These are phyloP conservation scores for Thaleichthys pacificus DNA, from an alignment of 2,797 vertebrate species.

Conservation along the genomic window DNA sequence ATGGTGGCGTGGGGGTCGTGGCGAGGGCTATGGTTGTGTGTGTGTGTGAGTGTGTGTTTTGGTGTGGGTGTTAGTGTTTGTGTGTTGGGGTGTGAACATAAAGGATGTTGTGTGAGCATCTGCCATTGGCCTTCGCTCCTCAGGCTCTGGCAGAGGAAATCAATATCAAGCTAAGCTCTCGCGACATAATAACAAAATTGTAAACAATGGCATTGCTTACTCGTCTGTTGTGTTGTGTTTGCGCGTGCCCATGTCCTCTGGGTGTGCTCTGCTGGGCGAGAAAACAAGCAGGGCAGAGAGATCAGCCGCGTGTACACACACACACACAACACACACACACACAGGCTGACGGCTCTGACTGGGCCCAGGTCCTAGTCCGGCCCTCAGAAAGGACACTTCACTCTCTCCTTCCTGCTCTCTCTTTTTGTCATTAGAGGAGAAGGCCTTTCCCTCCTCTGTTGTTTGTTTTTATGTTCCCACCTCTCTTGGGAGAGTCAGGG, in stretches of 20 bases:
- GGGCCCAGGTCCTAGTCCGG: constrained; percentile 45
- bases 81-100: constrained; percentile 40
- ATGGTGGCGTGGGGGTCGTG: constrained; percentile 69
- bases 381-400: constrained; percentile 34
- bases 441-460: constrained; percentile 65
- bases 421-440: constrained; percentile 71
- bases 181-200: constrained; percentile 85
- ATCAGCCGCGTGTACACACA: background rate
- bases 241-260: constrained; percentile 56
- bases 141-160: constrained; percentile 84
- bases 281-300: background rate
- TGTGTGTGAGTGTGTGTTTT: constrained; percentile 19
- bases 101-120: constrained; percentile 76
- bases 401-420: constrained; percentile 44
- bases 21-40: background rate
- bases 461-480: constrained; percentile 80
- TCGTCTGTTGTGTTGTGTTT: constrained; percentile 58
- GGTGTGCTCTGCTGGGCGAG: constrained; percentile 27
- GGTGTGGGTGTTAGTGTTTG: constrained; percentile 31
- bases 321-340: background rate
- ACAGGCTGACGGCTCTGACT: constrained; percentile 63
- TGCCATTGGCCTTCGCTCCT: constrained; percentile 76
- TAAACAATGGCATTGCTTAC: constrained; percentile 92
- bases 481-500: constrained; percentile 71
- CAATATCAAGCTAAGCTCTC: constrained; percentile 94